phyloP scores from a whole-genome alignment of 2,797 vertebrate genomes.

The Jordanella pulchra region DNA sequence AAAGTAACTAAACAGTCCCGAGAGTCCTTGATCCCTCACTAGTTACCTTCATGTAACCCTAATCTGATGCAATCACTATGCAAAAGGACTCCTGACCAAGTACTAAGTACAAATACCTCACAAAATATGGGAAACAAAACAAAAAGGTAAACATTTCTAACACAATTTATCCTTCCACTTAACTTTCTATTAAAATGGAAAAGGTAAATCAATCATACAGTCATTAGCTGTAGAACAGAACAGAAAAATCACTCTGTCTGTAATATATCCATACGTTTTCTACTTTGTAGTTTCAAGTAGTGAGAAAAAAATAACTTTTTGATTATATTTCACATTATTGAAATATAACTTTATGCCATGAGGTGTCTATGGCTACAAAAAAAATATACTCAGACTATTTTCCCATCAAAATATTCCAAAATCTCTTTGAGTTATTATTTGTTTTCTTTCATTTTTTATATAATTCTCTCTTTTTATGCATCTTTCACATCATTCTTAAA shows the following conservation, averaged over 20 bases:
- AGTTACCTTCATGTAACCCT: neutral
- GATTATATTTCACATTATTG: neutral
- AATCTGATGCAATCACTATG: neutral
- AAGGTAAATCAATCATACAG: neutral
- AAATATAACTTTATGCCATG: conserved; percentile 32
- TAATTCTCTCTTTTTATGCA: conserved; percentile 36
- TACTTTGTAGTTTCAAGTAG: neutral
- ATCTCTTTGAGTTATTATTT: neutral
- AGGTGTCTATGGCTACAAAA: conserved; percentile 58
- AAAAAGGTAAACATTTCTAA: neutral
- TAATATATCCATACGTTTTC: neutral
- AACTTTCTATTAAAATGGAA: neutral
- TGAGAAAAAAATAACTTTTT: neutral
- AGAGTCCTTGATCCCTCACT: too few species aligned
- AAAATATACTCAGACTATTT: conserved; percentile 20
- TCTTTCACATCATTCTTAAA: conserved; percentile 28
- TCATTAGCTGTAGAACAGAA: neutral
- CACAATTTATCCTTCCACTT: neutral
- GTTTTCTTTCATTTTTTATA: conserved; percentile 1
- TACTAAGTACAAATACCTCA: neutral
- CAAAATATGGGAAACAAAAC: neutral
- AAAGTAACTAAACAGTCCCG: too few species aligned
- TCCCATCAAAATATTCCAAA: neutral
- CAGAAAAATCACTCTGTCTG: neutral
- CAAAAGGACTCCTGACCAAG: neutral